These are phyloP conservation scores for Poliocrania exsul DNA, from an alignment of 2,797 vertebrate species.

Conservation along the genomic window DNA sequence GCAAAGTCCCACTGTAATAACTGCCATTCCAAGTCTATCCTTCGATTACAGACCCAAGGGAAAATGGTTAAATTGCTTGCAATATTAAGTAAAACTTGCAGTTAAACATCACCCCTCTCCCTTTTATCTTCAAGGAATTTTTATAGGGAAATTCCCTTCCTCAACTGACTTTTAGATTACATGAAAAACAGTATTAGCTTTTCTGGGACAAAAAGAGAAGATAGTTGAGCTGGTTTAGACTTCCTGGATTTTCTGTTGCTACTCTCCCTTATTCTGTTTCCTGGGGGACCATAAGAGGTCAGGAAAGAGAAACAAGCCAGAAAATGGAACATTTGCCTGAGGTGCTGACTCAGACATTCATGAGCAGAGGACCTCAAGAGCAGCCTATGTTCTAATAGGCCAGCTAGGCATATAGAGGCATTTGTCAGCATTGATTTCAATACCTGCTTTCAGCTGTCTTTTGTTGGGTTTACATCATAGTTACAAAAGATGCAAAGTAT, in stretches of 20 bases:
- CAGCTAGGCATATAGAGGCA: background rate
- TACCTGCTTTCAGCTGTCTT: background rate
- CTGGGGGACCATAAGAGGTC: background rate
- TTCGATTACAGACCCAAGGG: background rate
- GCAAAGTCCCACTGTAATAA: background rate
- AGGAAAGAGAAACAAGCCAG: background rate
- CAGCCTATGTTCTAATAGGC: background rate
- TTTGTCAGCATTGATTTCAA: background rate
- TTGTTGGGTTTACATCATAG: background rate
- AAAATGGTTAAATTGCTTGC: background rate
- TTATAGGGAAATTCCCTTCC: background rate
- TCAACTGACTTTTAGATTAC: background rate
- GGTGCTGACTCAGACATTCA: background rate
- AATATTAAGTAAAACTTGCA: background rate
- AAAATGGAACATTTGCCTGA: background rate
- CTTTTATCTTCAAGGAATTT: background rate
- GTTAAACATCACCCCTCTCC: background rate
- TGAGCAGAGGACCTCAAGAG: background rate
- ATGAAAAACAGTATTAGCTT: background rate
- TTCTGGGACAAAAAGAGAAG: background rate
- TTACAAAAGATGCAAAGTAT: background rate
- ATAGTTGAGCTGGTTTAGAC: background rate
- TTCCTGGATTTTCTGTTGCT: background rate
- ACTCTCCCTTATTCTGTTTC: background rate
- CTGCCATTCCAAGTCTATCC: background rate